These are phyloP conservation scores for Saxicola maurus DNA, from an alignment of 2,797 vertebrate species.

Conservation along the genomic window DNA sequence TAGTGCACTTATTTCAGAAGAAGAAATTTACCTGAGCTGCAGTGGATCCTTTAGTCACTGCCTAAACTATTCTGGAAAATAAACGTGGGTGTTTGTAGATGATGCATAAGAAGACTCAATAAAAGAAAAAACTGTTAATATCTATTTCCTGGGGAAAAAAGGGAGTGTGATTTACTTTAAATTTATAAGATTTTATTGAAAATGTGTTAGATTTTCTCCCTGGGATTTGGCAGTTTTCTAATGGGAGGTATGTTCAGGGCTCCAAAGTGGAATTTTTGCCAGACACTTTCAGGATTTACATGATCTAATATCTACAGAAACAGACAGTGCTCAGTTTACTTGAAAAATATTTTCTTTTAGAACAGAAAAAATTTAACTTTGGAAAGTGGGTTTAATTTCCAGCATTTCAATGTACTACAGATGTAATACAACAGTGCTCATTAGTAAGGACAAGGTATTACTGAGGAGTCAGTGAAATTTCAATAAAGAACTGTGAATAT, in stretches of 20 bases:
- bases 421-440: background rate
- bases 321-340: background rate
- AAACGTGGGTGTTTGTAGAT: background rate
- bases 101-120: background rate
- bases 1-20: background rate
- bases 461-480: background rate
- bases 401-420: background rate
- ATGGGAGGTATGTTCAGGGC: background rate
- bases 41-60: background rate
- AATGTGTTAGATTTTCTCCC: background rate
- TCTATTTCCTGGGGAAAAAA: background rate
- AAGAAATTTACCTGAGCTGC: background rate
- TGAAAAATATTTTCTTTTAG: background rate
- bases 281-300: background rate
- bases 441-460: background rate
- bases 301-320: background rate
- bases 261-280: background rate
- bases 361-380: background rate
- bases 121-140: background rate
- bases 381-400: background rate
- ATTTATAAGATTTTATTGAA: background rate
- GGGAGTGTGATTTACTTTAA: background rate
- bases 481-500: background rate
- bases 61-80: background rate
- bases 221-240: background rate